phyloP scores from a whole-genome alignment of 2,797 vertebrate genomes.

The Chloroceryle inda region DNA sequence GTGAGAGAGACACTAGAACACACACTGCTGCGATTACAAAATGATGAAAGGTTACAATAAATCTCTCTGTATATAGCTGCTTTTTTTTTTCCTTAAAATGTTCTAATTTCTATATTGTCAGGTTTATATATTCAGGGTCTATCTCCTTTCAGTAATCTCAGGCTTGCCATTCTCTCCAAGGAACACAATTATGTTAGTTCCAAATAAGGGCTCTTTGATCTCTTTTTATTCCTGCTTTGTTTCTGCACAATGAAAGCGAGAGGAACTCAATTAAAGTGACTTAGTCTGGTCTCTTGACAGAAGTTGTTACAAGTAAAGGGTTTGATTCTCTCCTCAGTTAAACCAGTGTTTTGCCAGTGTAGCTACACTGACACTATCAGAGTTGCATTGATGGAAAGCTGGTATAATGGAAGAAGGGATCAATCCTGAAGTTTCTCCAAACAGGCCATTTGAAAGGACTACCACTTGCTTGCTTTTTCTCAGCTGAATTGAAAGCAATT shows the following conservation, averaged over 20 bases:
- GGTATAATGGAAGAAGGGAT: slow-evolving; percentile 50
- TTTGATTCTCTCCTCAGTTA: slow-evolving; percentile 64
- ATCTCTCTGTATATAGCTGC: not conserved
- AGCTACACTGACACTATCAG: slow-evolving; percentile 44
- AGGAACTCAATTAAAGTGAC: slow-evolving; percentile 72
- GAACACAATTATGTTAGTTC: slow-evolving; percentile 69
- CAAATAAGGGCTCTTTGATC: slow-evolving; percentile 74
- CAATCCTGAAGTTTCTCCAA: slow-evolving; percentile 57
- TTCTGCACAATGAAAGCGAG: slow-evolving; percentile 60
- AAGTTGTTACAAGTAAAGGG: slow-evolving; percentile 61
- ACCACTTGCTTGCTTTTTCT: slow-evolving; percentile 29
- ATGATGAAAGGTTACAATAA: slow-evolving; percentile 39
- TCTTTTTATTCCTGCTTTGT: slow-evolving; percentile 72
- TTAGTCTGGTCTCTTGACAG: slow-evolving; percentile 66
- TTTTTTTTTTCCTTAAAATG: not conserved
- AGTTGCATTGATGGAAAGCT: slow-evolving; percentile 38
- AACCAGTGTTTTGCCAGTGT: slow-evolving; percentile 38
- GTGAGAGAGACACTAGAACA: not conserved
- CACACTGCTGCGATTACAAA: not conserved
- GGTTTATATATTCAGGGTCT: slow-evolving; percentile 55
- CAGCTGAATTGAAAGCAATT: slow-evolving; percentile 44
- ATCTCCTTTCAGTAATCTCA: slow-evolving; percentile 61
- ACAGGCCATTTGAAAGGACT: slow-evolving; percentile 19
- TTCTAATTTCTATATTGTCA: slow-evolving; percentile 47
- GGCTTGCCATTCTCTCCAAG: slow-evolving; percentile 34